Base-by-base conservation (phyloP, 2,888 invertebrate genomes). In the Polymixis lichenea region DNA sequence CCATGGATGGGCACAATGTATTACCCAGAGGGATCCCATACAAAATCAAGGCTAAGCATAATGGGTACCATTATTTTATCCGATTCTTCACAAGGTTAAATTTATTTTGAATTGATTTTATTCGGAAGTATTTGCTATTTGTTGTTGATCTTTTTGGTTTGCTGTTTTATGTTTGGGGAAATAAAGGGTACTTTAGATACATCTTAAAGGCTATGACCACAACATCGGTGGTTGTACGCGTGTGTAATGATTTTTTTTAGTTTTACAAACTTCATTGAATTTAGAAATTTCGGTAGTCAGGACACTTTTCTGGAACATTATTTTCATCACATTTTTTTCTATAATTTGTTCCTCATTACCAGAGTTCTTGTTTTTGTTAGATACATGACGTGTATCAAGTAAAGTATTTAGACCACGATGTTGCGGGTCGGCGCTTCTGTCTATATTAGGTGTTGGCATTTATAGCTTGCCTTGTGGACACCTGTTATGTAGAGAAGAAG, bases 1-100 rank as follows among this genome's bases (percentile, higher is more conserved):
- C 61, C 79, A 78, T 74, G 77, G 61, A 68, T 86, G 84, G 65
- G 60, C 72, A 53, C 75, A 84, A 78, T 71, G 53, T 87, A 77
- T 75, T 51, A 67, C 82, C 66, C 65, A 62, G 43, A 61, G 81
- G 70, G 61, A 73, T 68, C 69, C 62, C 62, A 58, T 56, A 25
- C 53, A 13, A 62, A 70, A 65, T 74, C 78, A 83, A 74, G 86
- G 84, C 46, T 56, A 71, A 67, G 32, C 66, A 61, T 75, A 60
- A 83, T 70, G 64, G 60, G n/a, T 32, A 43, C 38, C 60, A 76
- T 81, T 80, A 78, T 75, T 86, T 86, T 66, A 78, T 77, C 61
- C 13, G 71, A 68, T 55, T 68, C 62, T 80, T 76, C 75, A 70
- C 78, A 79, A 84, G 78, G 85, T 68, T 72, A 55, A 19, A 22